These are phyloP conservation scores for Dascillus cervinus DNA, from an alignment of 2,888 invertebrate genomes.

Conservation along the genomic window DNA sequence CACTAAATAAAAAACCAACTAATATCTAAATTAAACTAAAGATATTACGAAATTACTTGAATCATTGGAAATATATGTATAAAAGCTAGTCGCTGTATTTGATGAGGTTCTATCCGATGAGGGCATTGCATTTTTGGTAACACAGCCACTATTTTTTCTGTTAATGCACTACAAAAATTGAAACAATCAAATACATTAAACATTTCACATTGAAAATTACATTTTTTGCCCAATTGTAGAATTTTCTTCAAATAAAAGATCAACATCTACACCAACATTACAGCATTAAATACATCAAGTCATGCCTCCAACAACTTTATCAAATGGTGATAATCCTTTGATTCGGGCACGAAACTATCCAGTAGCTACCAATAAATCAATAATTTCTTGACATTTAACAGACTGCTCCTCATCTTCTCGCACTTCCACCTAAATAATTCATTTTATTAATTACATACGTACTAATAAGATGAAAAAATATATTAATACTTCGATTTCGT, in stretches of 20 bases:
- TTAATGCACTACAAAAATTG: slow-evolving; percentile 63
- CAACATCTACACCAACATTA: slow-evolving; percentile 89
- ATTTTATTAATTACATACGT: slow-evolving; percentile 2
- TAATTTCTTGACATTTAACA: slow-evolving; percentile 82
- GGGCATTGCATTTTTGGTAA: slow-evolving; percentile 92
- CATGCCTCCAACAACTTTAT: slow-evolving; percentile 97
- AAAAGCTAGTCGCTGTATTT: slow-evolving; percentile 95
- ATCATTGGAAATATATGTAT: slow-evolving; percentile 92
- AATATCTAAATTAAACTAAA: slow-evolving; percentile 1
- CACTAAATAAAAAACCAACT: slow-evolving; percentile 52
- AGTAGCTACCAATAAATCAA: slow-evolving; percentile 85
- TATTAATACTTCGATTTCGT: slow-evolving; percentile 45
- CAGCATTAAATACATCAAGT: slow-evolving; percentile 97
- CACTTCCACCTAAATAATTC: slow-evolving; percentile 58
- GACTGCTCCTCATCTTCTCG: slow-evolving; percentile 86
- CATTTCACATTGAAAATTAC: slow-evolving; percentile 49
- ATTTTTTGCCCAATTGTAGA: slow-evolving; percentile 96
- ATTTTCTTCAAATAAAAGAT: slow-evolving; percentile 80
- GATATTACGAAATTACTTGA: no score
- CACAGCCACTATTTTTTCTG: slow-evolving; percentile 93
- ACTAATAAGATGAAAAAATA: slow-evolving; percentile 3
- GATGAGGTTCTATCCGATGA: slow-evolving; percentile 90
- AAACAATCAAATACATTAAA: no score
- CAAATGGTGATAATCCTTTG: slow-evolving; percentile 91
- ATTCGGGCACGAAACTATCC: slow-evolving; percentile 95